phyloP scores from a whole-genome alignment of 92 coral and sea anemone species.

The Siderastrea siderea region DNA sequence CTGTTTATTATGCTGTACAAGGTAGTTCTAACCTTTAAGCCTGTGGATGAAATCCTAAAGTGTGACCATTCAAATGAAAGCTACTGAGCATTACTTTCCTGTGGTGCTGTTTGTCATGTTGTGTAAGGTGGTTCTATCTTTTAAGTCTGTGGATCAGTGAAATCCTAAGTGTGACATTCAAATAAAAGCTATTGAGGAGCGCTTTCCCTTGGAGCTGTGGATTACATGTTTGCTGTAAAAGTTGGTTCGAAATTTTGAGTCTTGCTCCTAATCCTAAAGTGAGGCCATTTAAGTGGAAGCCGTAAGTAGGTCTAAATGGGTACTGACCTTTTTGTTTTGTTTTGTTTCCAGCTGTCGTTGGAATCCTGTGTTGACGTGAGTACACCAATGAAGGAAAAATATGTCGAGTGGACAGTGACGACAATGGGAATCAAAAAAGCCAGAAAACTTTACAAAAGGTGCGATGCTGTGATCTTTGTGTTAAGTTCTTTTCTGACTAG shows the following conservation, averaged over 20 bases:
- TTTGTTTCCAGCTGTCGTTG: constrained; percentile 63
- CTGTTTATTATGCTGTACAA: neutral
- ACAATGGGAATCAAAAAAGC: constrained; percentile 80
- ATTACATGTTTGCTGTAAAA: too few relatives aligned
- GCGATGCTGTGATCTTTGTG: neutral
- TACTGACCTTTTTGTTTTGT: neutral
- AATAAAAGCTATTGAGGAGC: too few relatives aligned
- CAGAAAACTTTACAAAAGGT: constrained; percentile 90
- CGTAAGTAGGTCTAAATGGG: too few relatives aligned
- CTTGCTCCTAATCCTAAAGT: too few relatives aligned
- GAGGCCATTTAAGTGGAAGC: too few relatives aligned
- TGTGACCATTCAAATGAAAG: too few relatives aligned
- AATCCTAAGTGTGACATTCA: too few relatives aligned
- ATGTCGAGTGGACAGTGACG: constrained; percentile 80
- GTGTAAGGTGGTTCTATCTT: neutral
- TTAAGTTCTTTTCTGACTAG: neutral
- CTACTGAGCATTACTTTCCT: neutral
- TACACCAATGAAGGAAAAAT: constrained; percentile 66
- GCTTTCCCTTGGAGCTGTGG: too few relatives aligned
- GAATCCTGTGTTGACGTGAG: constrained; percentile 60
- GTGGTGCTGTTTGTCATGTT: neutral
- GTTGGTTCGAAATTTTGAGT: too few relatives aligned
- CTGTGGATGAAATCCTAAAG: too few relatives aligned
- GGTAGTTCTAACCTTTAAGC: neutral
- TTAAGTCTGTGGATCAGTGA: too few relatives aligned